Percentiles rank a stretch among this genome's conserved stretches.
Conservation (phyloP, 2,888 invertebrate genomes). For the Teleogryllus oceanicus region DNA sequence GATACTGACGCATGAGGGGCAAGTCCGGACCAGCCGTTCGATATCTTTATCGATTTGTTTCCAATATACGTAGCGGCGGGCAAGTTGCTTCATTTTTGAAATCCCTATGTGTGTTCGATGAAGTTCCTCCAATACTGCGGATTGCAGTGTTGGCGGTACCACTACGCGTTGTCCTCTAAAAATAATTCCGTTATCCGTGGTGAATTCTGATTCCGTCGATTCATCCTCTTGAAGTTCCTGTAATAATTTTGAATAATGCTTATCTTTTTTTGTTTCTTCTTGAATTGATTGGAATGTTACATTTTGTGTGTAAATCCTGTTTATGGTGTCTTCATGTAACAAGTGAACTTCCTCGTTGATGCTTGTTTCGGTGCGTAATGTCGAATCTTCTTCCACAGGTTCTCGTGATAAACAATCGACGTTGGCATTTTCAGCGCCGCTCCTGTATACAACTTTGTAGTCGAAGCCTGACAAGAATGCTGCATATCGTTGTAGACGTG, state of each 20-base stretch:
- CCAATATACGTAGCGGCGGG: slow-evolving; percentile 38
- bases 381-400: background rate
- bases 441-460: background rate
- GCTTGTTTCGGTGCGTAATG: background rate
- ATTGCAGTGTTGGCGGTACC: slow-evolving; percentile 34
- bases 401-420: background rate
- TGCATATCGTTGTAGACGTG: background rate
- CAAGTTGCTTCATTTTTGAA: slow-evolving; percentile 40
- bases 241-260: background rate
- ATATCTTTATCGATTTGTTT: slow-evolving; percentile 40
- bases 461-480: background rate
- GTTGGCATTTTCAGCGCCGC: background rate
- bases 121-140: slow-evolving; percentile 39
- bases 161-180: slow-evolving; percentile 24
- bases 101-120: slow-evolving; percentile 40
- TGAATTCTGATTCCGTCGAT: background rate
- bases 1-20: slow-evolving; percentile 38
- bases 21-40: slow-evolving; percentile 39
- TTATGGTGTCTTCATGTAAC: background rate
- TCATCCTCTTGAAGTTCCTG: background rate
- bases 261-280: background rate
- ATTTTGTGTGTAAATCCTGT: background rate
- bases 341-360: background rate
- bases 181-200: background rate
- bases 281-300: background rate